Percentiles rank a stretch among this genome's conserved stretches.
These are phyloP conservation scores for Caenorhabditis sulstoni DNA, from an alignment of 2,888 invertebrate species.

Conservation along the genomic window DNA sequence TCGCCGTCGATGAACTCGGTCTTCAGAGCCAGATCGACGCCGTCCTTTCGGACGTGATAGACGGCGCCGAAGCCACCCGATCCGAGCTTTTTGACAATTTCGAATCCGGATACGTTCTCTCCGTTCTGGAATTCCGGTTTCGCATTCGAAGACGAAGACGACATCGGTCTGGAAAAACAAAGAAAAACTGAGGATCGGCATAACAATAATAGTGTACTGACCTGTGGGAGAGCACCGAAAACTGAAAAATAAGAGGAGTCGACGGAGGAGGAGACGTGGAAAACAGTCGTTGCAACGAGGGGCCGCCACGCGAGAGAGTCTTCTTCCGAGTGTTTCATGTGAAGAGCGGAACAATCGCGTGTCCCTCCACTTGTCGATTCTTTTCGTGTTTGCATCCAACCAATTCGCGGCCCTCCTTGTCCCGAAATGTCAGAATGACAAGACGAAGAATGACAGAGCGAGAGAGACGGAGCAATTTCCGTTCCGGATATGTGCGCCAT, in stretches of 20 bases:
- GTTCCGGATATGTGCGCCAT: conserved; percentile 33
- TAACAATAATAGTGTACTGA: too few relatives aligned
- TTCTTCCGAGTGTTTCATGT: conserved; percentile 33
- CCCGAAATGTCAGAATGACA: conserved; percentile 17
- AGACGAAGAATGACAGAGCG: too few relatives aligned
- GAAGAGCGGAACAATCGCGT: conserved; percentile 51
- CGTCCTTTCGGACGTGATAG: conserved; percentile 63
- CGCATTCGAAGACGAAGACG: conserved; percentile 48
- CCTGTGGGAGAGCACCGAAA: conserved; percentile 7
- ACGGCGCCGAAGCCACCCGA: conserved; percentile 75
- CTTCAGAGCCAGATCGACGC: conserved; percentile 66
- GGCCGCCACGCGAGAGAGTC: background rate
- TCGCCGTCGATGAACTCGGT: conserved; percentile 67
- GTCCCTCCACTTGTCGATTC: conserved; percentile 10
- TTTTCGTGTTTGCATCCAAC: background rate
- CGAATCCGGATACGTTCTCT: conserved; percentile 22
- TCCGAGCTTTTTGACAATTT: conserved; percentile 68
- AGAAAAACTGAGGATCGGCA: too few relatives aligned
- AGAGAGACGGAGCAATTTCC: conserved; percentile 36
- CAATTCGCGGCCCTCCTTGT: conserved; percentile 16
- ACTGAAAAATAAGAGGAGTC: conserved; percentile 1
- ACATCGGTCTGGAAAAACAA: too few relatives aligned
- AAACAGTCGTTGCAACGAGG: background rate
- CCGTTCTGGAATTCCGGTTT: conserved; percentile 55
- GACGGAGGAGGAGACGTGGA: background rate